A percentile compares a stretch with the other conserved stretches of the same genome.
Evolutionary conservation across 2,797 vertebrate genomes (phyloP).

Genomic region (Lagorchestes hirsutus): DNA sequence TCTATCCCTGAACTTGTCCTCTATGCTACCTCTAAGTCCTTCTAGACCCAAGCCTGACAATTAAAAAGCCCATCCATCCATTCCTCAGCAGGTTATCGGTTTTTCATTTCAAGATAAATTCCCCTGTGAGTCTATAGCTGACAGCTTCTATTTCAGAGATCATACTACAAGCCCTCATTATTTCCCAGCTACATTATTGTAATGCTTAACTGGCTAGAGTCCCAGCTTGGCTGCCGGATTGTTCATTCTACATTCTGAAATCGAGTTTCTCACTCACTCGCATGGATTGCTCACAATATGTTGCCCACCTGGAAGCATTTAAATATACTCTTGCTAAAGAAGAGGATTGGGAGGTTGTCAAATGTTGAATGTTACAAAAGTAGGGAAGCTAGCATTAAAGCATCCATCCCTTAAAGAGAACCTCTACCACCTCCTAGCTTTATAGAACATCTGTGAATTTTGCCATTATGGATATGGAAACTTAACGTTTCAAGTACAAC

Average conservation of each 20-base stretch:
- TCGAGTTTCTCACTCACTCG: neutral
- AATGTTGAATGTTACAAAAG: neutral
- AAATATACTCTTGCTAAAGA: neutral
- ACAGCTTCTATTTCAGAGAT: neutral
- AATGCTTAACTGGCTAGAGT: neutral
- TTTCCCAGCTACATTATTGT: neutral
- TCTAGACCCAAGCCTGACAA: conserved; percentile 20
- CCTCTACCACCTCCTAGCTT: neutral
- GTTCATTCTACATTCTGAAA: conserved; percentile 25
- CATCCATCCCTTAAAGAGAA: neutral
- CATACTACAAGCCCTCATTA: conserved; percentile 5
- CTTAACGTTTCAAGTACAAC: neutral
- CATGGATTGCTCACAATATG: neutral
- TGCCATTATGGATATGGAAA: conserved; percentile 27
- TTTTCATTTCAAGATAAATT: conserved; percentile 55
- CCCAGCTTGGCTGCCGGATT: neutral
- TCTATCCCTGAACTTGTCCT: neutral
- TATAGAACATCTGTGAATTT: neutral
- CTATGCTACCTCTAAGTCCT: neutral
- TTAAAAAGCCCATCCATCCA: neutral
- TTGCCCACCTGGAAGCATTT: neutral
- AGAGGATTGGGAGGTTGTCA: conserved; percentile 1
- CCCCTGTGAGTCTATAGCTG: neutral
- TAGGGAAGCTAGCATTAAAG: neutral
- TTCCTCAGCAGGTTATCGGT: conserved; percentile 19